Base-by-base conservation (phyloP, 1,140 invertebrate genomes). In the Aphidius ervi region DNA sequence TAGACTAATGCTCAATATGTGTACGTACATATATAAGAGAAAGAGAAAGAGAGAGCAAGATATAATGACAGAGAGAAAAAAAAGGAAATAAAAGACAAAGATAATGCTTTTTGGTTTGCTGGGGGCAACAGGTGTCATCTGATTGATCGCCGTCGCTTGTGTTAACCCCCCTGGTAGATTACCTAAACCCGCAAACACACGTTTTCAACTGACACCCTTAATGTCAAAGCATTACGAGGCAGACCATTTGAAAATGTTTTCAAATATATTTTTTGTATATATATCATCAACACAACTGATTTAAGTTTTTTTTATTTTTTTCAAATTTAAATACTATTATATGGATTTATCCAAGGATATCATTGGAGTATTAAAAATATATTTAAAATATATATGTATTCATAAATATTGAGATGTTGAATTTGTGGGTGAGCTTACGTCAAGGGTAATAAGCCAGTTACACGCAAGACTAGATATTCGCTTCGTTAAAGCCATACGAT, bases 101-200 rank as follows among this genome's bases (percentile, higher is more conserved):
- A 54, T 54, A 42, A 37, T 37, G 42, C 39, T 54, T 39, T 42
- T 37, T 20, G 41, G 56, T 48, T 74, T 74, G 69, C 61, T 46
- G 39, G 37, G 65, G 74, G 76, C 76, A 79, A 79, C 77, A 79
- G 77, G 77, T 79, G 76, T 79, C 76, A 76, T 78, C 78, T 78
- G 78, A 78, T 80, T 79, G 76, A 78, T 79, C 74, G 72, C 68
- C 72, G 70, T 73, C 66, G 70, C 68, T 74, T 70, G 63, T 67
- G 73, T 31, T 31, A 68, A 47, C 57, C 64, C 59, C 60, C 67
- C 65, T 72, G 23, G 23, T 31, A 31, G 67, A 79, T 77, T 76
- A 75, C 75, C 74, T 76, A 76, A 31, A 68, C 70, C 74, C 74
- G 68, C 74, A 75, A 76, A 76, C 73, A 74, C 73, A 76, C 75